Evolutionary conservation across 2,797 vertebrate species (phyloP), one percentile per base, ranked within the genome.

Genomic region (Mycteria americana): DNA sequence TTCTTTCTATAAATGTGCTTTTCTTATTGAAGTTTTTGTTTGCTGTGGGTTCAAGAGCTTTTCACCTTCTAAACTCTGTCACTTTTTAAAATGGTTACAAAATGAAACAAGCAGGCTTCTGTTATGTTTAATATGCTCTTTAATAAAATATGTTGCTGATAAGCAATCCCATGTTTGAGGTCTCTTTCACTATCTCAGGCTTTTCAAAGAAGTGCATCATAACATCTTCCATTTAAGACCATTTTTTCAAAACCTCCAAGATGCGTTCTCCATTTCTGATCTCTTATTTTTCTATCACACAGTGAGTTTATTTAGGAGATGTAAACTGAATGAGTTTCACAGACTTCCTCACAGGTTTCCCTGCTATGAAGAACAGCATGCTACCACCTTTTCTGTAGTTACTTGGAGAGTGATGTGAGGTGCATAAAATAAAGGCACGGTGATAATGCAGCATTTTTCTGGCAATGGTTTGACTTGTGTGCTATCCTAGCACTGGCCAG

Each of bases 351-450:
- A 9, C 6, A 39, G 28, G 22, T 48, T 74, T 88, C 11, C 6
- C 9, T 48, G 3, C 13, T 35, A 21, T 39, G 19, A 73, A 63
- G 14, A 77, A 10, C 0, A 64, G 10, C 6, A 3, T 37, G 28
- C 11, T 69, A 10, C 24, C 11, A 11, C 14, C 18, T 63, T 50
- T 67, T 39, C 43, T 80, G 33, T 39, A 33, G 9, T 23, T 65
- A 8, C 15, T 30, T 59, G 17, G 31, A 50, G 14, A 27, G 33
- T 13, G 18, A 45, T 28, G 14, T 1, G 7, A 72, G 12, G 7
- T 24, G 10, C 35, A 22, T 18, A 48, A 84, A 74, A 51, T 9
- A 56, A 59, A 75, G 48, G 3, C 4, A 5, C 0, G 0, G 63
- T 75, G 63, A 18, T 48, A 56, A 41, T 9, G 7, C 10, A 13